Conservation (phyloP, 2,888 invertebrate species). For the Allygus modestus region DNA sequence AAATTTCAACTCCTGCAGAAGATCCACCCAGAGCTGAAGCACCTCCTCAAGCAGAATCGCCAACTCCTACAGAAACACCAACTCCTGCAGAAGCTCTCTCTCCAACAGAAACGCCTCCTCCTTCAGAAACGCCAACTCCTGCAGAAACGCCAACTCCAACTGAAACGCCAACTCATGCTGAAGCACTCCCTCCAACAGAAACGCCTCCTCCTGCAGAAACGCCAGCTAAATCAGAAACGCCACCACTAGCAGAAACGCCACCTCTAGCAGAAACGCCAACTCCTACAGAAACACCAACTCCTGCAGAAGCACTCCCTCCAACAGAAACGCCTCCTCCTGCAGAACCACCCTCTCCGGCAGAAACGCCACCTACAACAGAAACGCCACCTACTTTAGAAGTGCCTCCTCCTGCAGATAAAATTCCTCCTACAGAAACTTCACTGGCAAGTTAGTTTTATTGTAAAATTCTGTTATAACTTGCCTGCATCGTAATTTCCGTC, state of each 20-base stretch:
- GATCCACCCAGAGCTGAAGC: neutral
- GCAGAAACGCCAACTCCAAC: neutral
- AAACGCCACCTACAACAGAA: neutral
- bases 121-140: neutral
- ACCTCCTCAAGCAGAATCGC: neutral
- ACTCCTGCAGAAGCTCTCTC: neutral
- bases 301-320: neutral
- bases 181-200: neutral
- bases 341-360: neutral
- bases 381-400: neutral
- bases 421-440: neutral
- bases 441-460: too few relatives aligned
- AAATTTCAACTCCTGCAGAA: neutral
- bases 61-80: neutral
- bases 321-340: neutral
- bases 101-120: neutral
- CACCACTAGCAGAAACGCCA: neutral
- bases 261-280: neutral
- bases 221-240: neutral
- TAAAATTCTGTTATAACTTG: too few relatives aligned
- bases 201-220: neutral
- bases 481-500: too few relatives aligned
- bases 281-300: neutral
- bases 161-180: neutral
- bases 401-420: neutral